These are phyloP conservation scores for Urophycis tenuis DNA, from an alignment of 2,797 vertebrate genomes.

Conservation along the genomic window DNA sequence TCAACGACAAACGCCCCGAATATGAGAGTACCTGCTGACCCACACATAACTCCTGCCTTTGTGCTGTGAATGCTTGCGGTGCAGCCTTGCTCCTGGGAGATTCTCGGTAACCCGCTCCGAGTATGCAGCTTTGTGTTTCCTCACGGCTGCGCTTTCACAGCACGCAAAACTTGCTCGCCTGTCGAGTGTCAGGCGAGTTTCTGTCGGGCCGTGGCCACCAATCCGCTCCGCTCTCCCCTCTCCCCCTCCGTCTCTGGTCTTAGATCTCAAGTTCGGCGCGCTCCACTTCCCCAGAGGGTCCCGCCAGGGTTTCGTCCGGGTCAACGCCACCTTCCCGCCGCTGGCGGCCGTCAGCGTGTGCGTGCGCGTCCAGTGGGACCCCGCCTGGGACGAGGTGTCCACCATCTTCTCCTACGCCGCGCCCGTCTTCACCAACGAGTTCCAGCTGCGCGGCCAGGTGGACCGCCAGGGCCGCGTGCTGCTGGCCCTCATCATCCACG, in stretches of 20 bases:
- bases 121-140: background rate
- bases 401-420: conserved; percentile 83
- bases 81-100: background rate
- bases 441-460: conserved; percentile 78
- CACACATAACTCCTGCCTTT: background rate
- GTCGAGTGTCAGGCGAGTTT: background rate
- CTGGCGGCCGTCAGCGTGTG: conserved; percentile 75
- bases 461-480: conserved; percentile 67
- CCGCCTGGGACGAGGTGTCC: conserved; percentile 59
- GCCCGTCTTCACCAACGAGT: conserved; percentile 76
- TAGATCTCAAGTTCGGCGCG: conserved; percentile 48
- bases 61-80: background rate
- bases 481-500: conserved; percentile 78
- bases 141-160: background rate
- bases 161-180: background rate
- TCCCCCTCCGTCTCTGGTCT: background rate
- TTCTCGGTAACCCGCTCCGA: background rate
- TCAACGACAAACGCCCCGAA: too few relatives aligned
- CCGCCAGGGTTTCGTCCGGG: conserved; percentile 66
- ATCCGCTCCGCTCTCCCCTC: background rate
- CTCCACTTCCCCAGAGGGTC: conserved; percentile 75
- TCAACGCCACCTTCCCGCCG: conserved; percentile 67
- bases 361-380: conserved; percentile 79
- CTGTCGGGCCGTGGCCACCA: background rate
- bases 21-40: too few relatives aligned